Evolutionary conservation across 1,140 invertebrate species (phyloP).

Genomic region (Aphelinus atriplicis): DNA sequence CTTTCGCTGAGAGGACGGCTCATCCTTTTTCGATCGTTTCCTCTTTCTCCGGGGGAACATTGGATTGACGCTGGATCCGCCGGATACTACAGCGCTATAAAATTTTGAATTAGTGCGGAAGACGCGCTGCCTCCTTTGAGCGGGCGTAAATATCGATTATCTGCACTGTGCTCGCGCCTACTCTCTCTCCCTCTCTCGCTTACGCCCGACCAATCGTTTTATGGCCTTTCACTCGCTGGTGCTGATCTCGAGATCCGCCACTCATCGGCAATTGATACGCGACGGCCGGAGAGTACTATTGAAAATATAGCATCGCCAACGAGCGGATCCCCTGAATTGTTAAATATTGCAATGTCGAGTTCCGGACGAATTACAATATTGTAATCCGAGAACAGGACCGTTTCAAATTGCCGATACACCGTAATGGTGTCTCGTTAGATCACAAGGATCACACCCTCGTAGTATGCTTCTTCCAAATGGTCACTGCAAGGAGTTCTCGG

Average conservation of each 20-base stretch:
- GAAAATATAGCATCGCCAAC: no score
- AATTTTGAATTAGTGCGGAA: conserved; percentile 29
- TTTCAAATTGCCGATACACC: no score
- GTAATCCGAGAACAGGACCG: no score
- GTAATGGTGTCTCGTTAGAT: no score
- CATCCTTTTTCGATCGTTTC: conserved; percentile 29
- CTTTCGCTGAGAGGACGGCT: not conserved
- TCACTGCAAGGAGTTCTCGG: no score
- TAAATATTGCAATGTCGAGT: no score
- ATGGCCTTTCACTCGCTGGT: not conserved
- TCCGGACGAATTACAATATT: no score
- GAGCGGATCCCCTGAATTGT: no score
- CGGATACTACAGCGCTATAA: not conserved
- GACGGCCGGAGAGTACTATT: no score
- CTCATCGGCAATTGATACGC: no score
- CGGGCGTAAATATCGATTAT: conserved; percentile 33
- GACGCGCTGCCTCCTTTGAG: not conserved
- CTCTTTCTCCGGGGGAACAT: conserved; percentile 6
- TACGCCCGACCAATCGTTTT: conserved; percentile 5
- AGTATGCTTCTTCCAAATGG: no score
- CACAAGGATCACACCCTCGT: no score
- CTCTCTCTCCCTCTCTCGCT: not conserved
- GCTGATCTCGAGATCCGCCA: not conserved
- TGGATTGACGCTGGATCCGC: conserved; percentile 20
- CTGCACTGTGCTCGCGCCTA: conserved; percentile 2